phyloP scores from a whole-genome alignment of 2,113 vertebrate genomes.

The Platichthys flesus region DNA sequence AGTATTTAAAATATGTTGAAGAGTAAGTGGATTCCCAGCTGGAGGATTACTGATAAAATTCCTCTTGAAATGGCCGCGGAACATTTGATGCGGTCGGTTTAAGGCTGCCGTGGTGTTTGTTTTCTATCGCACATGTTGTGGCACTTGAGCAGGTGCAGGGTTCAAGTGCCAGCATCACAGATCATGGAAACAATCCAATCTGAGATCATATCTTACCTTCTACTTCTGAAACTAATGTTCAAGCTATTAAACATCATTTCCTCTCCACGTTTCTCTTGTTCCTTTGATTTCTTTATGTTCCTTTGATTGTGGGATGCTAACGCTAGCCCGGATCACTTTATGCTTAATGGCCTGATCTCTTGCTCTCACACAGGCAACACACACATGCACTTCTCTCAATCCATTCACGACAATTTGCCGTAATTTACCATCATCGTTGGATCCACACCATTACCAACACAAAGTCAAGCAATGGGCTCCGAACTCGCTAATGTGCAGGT shows the following conservation, averaged over 20 bases:
- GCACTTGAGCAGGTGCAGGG: not conserved
- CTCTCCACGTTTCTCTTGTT: not conserved
- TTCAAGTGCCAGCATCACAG: slow-evolving; percentile 2
- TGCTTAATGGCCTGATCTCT: slow-evolving; percentile 16
- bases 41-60: slow-evolving; percentile 5
- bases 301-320: slow-evolving; percentile 37
- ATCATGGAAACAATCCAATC: not conserved
- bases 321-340: slow-evolving; percentile 7
- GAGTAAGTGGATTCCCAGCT: slow-evolving; percentile 25
- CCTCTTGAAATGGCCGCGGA: not conserved
- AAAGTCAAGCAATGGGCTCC: slow-evolving; percentile 30
- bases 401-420: slow-evolving; percentile 25
- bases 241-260: too few species aligned
- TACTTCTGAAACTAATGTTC: not conserved
- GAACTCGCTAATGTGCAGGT: slow-evolving; percentile 5
- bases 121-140: not conserved
- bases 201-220: not conserved
- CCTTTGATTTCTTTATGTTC: not conserved
- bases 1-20: slow-evolving; percentile 8
- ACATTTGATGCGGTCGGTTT: not conserved
- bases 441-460: slow-evolving; percentile 20
- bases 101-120: not conserved
- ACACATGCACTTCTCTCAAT: slow-evolving; percentile 16
- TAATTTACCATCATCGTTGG: slow-evolving; percentile 12
- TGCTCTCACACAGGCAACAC: not conserved